phyloP scores from a whole-genome alignment of 2,113 vertebrate genomes.

The Elephantulus edwardii region DNA sequence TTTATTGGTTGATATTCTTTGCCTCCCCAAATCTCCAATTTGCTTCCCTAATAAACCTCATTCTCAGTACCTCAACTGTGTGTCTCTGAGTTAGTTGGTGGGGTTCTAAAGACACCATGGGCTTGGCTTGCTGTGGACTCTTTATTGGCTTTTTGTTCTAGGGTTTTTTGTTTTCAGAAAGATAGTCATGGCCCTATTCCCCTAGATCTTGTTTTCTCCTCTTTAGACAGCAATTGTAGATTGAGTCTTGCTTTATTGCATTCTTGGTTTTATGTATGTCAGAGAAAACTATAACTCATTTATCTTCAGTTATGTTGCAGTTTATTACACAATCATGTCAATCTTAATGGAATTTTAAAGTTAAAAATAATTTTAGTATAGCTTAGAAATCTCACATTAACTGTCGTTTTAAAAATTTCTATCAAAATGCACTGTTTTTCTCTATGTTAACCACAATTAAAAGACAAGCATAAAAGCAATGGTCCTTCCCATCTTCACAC shows the following conservation, averaged over 20 bases:
- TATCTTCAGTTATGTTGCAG: background rate
- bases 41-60: no score
- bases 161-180: no score
- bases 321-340: slow-evolving; percentile 22
- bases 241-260: background rate
- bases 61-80: no score
- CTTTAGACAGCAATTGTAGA: background rate
- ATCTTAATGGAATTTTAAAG: slow-evolving; percentile 18
- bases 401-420: slow-evolving; percentile 13
- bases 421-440: background rate
- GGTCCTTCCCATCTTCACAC: background rate
- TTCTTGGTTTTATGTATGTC: background rate
- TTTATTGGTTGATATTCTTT: no score
- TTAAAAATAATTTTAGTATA: background rate
- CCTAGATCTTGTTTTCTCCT: no score
- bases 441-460: background rate
- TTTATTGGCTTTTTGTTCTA: no score
- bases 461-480: background rate
- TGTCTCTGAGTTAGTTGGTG: no score
- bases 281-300: slow-evolving; percentile 5
- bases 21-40: no score
- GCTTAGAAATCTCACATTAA: background rate
- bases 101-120: no score
- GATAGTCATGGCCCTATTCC: no score
- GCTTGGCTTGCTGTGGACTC: no score